Evolutionary conservation across 2,797 vertebrate genomes (phyloP).

Genomic region (Sebastes steindachneri): DNA sequence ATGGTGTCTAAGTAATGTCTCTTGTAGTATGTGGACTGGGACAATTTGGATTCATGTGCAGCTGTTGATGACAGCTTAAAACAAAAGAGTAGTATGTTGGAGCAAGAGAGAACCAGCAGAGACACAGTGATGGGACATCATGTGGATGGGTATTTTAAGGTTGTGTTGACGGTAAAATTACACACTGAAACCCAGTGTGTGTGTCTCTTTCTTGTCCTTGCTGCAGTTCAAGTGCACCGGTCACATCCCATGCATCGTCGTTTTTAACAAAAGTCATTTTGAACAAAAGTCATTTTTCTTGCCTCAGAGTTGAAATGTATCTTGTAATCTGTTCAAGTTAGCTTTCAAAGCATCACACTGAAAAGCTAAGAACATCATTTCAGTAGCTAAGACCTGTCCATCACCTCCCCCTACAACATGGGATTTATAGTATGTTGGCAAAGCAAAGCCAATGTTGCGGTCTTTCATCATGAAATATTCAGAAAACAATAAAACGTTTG

Average conservation of each 20-base stretch:
- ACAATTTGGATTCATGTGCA: neutral
- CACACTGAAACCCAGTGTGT: neutral
- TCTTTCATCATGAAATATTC: conserved; percentile 3
- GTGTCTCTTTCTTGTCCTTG: neutral
- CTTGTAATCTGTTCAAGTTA: neutral
- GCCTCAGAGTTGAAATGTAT: too few species aligned
- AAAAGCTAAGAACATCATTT: neutral
- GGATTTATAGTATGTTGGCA: neutral
- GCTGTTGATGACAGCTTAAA: neutral
- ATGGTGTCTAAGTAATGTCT: neutral
- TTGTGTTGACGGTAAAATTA: neutral
- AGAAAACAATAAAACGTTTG: conserved; percentile 1
- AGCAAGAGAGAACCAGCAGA: neutral
- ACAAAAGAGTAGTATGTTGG: neutral
- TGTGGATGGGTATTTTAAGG: neutral
- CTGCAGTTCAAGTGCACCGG: neutral
- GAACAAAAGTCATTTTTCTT: neutral
- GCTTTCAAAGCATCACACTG: neutral
- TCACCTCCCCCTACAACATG: neutral
- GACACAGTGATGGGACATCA: neutral
- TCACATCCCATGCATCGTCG: neutral
- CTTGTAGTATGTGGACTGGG: neutral
- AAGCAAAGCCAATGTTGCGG: neutral
- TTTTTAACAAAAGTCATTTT: neutral
- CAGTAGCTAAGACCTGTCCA: neutral